A percentile compares a stretch with the other conserved stretches of the same genome.
phyloP scores from a whole-genome alignment of 2,888 invertebrate genomes.

The Belgica antarctica region DNA sequence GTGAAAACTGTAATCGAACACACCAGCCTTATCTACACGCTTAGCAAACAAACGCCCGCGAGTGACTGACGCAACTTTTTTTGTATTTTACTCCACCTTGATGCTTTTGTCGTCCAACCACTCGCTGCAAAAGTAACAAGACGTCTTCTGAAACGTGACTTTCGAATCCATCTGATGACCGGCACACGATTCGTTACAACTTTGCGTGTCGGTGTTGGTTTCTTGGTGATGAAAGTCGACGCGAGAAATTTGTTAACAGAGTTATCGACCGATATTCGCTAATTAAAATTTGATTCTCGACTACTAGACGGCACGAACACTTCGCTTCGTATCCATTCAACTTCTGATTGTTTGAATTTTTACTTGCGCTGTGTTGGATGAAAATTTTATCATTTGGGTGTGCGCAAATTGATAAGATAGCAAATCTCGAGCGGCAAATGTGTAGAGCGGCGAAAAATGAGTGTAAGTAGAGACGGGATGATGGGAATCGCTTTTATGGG shows the following conservation, averaged over 20 bases:
- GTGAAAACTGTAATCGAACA: background rate
- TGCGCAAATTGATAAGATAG: slow-evolving; percentile 42
- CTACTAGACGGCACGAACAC: background rate
- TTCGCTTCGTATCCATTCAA: background rate
- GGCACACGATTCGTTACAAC: background rate
- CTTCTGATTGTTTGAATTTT: slow-evolving; percentile 13
- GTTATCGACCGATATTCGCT: background rate
- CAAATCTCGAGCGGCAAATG: background rate
- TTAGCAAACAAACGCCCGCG: background rate
- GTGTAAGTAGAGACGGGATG: background rate
- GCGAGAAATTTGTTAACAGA: slow-evolving; percentile 12
- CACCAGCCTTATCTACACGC: background rate
- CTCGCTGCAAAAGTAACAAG: slow-evolving; percentile 68
- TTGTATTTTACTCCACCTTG: slow-evolving; percentile 56
- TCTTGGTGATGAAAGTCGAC: background rate
- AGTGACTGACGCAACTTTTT: slow-evolving; percentile 3
- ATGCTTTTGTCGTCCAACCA: slow-evolving; percentile 64
- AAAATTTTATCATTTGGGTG: slow-evolving; percentile 33
- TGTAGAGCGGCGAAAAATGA: background rate
- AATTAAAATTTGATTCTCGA: slow-evolving; percentile 4
- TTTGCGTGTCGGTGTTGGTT: background rate
- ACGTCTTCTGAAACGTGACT: slow-evolving; percentile 57
- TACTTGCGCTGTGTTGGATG: background rate
- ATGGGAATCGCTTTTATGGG: background rate
- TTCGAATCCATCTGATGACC: slow-evolving; percentile 44